Conservation (phyloP, 2,888 invertebrate genomes). For the Exephanes ischioxanthus region DNA sequence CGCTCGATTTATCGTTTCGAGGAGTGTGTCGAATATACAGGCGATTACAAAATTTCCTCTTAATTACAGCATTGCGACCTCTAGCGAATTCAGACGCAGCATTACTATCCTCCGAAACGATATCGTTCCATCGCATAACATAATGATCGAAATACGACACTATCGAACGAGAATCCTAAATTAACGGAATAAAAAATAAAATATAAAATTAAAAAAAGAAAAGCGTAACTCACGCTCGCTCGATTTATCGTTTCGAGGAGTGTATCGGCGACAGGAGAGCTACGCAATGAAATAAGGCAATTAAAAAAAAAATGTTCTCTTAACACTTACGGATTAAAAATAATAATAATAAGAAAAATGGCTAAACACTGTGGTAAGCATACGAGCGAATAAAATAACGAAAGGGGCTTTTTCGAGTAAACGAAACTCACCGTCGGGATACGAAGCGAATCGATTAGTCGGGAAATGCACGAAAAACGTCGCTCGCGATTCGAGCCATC, state of each 20-base stretch:
- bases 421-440: constrained; percentile 28
- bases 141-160: constrained; percentile 22
- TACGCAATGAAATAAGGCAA: neutral
- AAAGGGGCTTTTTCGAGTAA: neutral
- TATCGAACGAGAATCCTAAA: constrained; percentile 3
- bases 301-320: neutral
- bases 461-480: constrained; percentile 24
- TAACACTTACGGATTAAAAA: neutral
- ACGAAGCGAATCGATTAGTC: constrained; percentile 35
- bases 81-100: constrained; percentile 54
- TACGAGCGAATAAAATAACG: constrained; percentile 8
- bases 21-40: neutral
- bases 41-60: constrained; percentile 25
- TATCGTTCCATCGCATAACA: neutral
- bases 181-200: neutral
- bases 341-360: constrained; percentile 11
- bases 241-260: neutral
- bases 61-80: constrained; percentile 47
- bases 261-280: neutral
- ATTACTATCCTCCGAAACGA: constrained; percentile 15
- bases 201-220: neutral
- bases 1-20: neutral
- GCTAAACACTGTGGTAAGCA: neutral
- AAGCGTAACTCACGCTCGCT: neutral
- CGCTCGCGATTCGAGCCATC: constrained; percentile 50